A percentile compares a stretch with the other conserved stretches of the same genome.
Conservation (phyloP, 2,888 invertebrate species). For the Oeneis ivallda region DNA sequence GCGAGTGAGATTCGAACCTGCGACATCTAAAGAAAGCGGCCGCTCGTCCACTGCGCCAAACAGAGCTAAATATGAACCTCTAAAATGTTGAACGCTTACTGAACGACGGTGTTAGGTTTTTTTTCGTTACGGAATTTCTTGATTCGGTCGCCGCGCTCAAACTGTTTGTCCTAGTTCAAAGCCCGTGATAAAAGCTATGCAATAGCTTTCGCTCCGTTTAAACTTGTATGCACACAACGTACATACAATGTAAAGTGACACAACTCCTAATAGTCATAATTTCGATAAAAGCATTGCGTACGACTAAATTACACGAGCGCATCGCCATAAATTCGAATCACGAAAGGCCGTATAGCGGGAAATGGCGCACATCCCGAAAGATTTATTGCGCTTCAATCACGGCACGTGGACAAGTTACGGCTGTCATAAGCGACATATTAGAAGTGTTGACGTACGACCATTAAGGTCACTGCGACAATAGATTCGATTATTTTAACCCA, state of each 20-base stretch:
- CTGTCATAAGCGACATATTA: slow-evolving; percentile 32
- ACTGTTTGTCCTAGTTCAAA: too few relatives aligned
- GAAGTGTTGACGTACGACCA: slow-evolving; percentile 18
- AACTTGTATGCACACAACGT: too few relatives aligned
- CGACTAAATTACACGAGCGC: slow-evolving; percentile 11
- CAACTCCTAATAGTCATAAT: slow-evolving; percentile 10
- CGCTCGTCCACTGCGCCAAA: too few relatives aligned
- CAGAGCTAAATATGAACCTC: too few relatives aligned
- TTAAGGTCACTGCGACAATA: slow-evolving; percentile 23
- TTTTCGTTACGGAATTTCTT: too few relatives aligned
- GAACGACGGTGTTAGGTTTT: too few relatives aligned
- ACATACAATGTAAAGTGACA: background rate
- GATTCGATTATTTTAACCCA: slow-evolving; percentile 7
- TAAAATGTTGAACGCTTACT: too few relatives aligned
- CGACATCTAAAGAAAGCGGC: too few relatives aligned
- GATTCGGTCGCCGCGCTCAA: too few relatives aligned
- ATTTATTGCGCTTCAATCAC: slow-evolving; percentile 33
- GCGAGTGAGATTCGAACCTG: too few relatives aligned
- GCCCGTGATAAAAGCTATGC: too few relatives aligned
- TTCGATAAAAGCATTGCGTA: slow-evolving; percentile 6
- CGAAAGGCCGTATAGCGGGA: slow-evolving; percentile 5
- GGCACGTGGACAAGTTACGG: slow-evolving; percentile 26
- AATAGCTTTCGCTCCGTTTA: too few relatives aligned
- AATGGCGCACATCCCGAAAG: slow-evolving; percentile 8
- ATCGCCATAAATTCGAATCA: slow-evolving; percentile 13